Evolutionary conservation across 1,140 invertebrate species (phyloP), one percentile per base, ranked within the genome.

Genomic region (Berghia stephanieae): DNA sequence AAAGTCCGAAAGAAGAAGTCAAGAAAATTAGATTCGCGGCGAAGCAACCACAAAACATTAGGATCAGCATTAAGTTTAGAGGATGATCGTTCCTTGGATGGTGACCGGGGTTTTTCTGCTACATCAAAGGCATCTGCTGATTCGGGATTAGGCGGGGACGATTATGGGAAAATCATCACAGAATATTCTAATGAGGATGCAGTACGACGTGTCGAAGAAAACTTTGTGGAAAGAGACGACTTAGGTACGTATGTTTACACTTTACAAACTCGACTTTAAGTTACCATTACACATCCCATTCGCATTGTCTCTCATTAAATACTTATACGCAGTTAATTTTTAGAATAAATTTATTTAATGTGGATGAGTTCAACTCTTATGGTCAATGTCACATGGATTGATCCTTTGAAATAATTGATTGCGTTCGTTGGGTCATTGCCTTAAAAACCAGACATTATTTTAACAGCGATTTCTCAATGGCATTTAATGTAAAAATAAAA

Each of bases 61-160:
- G 80, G 78, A 6, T 84, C 83, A 4, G 79, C 77, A 34, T 79
- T 78, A 0, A 83, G 80, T 77, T 68, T 84, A 63, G 80, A 79
- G 3, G 80, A 81, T 40, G 57, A 78, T 1, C 55, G 74, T 13
- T 81, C 79, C 10, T 21, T 78, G 57, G 77, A 75, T 34, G 80
- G 82, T 4, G 82, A 84, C 36, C 72, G 86, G 21, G 83, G 83
- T 10, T 81, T 81, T 34, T 85, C 84, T 4, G 86, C 86, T 18
- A 79, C 80, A 18, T 85, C 84, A 13, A 87, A 85, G 66, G 78
- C 85, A 38, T 86, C 85, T 49, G 55, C 75, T 0, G 86, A 87
- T 69, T 87, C 86, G 3, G 86, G 86, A 24, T 76, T 86, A n/a
- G 83, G 80, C n/a, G 83, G 79, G 24, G 85, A 86, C n/a, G 83